Base-by-base conservation (phyloP, 2,888 invertebrate genomes). In the Mythimna lalbum region DNA sequence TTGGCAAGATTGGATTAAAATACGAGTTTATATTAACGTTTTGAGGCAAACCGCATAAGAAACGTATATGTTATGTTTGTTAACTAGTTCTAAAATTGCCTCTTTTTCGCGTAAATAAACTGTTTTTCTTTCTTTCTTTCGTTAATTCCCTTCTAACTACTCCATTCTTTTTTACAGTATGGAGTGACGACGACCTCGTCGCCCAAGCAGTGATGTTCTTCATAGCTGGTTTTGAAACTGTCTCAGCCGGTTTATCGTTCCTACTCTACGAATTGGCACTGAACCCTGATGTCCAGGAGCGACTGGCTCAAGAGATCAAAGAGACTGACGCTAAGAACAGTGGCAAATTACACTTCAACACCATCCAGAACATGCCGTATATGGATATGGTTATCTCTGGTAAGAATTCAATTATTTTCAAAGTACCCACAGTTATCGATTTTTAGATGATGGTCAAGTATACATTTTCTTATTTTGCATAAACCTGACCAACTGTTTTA, bases 371-470 rank as follows among this genome's bases (percentile, higher is more conserved):
- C 39, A 95, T 97, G 96, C 93, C 93, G 33, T 97, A 97, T 73
- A 87, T 97, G 92, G 97, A 97, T 67, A 96, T 97, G 96, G 96
- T 97, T 0, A 87, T 97, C 0, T 96, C 96, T 84, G 96, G 96
- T 96, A 83, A 81, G 73, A 47, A 33, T 64, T 33, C n/a, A 4
- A 23, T 27, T 0, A 23, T 21, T 21, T 52, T 36, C 1, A 43
- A 63, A 62, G 4, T 4, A 36, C n/a, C n/a, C n/a, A n/a, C 14
- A 2, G 3, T 2, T 33, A 4, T n/a, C 1, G 31, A 9, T 17
- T 43, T 43, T 43, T 43, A 43, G 43, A 14, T 17, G 9, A 17
- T 43, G 4, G 2, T 4, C 43, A 4, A 43, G 43, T 43, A 36
- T 36, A 36, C 2, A 5, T 17, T 43, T 43, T 43, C 1, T 14